Conservation (phyloP, 1,140 invertebrate genomes). For the Rhopalosiphum maidis region DNA sequence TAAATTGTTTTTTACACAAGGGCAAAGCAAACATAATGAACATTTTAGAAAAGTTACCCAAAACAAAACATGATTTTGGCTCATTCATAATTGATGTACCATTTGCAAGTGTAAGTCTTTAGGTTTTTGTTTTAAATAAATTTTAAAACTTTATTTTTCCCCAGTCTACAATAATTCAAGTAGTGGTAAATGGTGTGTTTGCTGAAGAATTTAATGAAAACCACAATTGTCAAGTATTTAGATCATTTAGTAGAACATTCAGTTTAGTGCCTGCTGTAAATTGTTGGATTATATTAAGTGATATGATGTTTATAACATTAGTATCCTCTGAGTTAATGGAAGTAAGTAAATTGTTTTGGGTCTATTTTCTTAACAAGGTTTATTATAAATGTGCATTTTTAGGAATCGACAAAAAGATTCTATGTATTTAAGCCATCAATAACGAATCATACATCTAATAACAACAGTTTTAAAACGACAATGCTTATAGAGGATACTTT, state of each 20-base stretch:
- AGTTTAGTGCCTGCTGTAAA: neutral
- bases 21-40: slow-evolving; percentile 28
- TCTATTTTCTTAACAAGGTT: neutral
- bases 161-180: slow-evolving; percentile 5
- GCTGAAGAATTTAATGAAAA: slow-evolving; percentile 15
- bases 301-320: slow-evolving; percentile 43
- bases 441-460: neutral
- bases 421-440: neutral
- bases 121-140: neutral
- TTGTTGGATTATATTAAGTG: slow-evolving; percentile 46
- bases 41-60: slow-evolving; percentile 41
- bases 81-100: slow-evolving; percentile 51
- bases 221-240: neutral
- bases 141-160: neutral
- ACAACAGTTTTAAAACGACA: neutral
- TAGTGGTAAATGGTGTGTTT: slow-evolving; percentile 43
- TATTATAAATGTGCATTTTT: neutral
- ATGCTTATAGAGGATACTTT: slow-evolving; percentile 43
- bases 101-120: slow-evolving; percentile 45
- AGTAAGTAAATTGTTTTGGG: neutral
- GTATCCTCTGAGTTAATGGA: neutral
- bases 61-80: slow-evolving; percentile 42
- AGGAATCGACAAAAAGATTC: slow-evolving; percentile 42
- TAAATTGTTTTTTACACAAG: neutral
- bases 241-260: slow-evolving; percentile 42